These are phyloP conservation scores for Chascanopsetta lugubris DNA, from an alignment of 2,113 vertebrate species.

Conservation along the genomic window DNA sequence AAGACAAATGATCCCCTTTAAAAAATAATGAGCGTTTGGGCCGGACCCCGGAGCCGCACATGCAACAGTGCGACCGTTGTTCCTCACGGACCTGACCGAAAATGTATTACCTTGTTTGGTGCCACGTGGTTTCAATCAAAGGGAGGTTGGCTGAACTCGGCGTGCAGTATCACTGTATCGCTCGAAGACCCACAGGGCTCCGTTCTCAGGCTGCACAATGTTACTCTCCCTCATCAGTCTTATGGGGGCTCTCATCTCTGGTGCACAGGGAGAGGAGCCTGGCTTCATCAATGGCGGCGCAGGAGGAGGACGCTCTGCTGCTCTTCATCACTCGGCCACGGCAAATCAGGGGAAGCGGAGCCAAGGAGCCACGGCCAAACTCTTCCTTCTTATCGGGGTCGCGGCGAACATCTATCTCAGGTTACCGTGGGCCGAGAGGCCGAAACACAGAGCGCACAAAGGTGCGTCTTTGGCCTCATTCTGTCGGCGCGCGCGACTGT, in stretches of 20 bases:
- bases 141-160: slow-evolving; percentile 38
- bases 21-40: slow-evolving; percentile 39
- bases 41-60: slow-evolving; percentile 28
- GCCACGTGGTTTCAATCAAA: slow-evolving; percentile 61
- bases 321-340: background rate
- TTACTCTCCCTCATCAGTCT: slow-evolving; percentile 29
- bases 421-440: slow-evolving; percentile 38
- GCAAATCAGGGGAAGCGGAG: background rate
- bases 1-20: slow-evolving; percentile 20
- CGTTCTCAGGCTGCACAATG: slow-evolving; percentile 26
- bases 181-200: slow-evolving; percentile 29
- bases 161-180: slow-evolving; percentile 33
- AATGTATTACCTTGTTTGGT: slow-evolving; percentile 49
- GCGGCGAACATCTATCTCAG: slow-evolving; percentile 24
- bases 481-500: slow-evolving; percentile 6
- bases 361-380: slow-evolving; percentile 14
- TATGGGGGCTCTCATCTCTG: slow-evolving; percentile 14
- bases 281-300: slow-evolving; percentile 27
- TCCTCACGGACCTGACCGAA: slow-evolving; percentile 26
- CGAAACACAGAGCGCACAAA: background rate
- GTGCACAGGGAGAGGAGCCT: slow-evolving; percentile 24
- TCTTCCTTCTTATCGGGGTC: slow-evolving; percentile 46
- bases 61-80: slow-evolving; percentile 25
- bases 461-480: slow-evolving; percentile 5
- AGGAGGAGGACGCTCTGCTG: slow-evolving; percentile 21